These are phyloP conservation scores for Campylorhamphus procurvoides DNA, from an alignment of 2,113 vertebrate species.

Conservation along the genomic window DNA sequence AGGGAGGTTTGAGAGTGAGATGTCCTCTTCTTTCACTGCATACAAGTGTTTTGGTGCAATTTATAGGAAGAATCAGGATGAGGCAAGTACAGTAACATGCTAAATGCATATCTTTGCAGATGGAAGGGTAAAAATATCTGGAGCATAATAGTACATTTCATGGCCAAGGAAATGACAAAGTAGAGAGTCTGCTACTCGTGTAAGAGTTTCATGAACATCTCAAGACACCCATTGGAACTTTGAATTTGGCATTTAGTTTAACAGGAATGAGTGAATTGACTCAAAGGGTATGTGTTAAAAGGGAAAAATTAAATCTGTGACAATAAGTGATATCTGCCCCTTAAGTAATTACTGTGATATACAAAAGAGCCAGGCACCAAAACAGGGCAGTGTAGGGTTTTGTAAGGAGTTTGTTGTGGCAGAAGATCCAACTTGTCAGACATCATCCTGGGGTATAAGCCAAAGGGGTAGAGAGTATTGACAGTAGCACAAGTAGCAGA, in stretches of 20 bases:
- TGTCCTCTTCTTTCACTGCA: not conserved
- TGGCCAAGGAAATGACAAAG: not conserved
- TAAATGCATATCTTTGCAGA: not conserved
- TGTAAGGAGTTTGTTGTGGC: not conserved
- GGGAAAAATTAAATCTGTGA: not conserved
- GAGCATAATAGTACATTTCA: not conserved
- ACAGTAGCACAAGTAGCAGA: not conserved
- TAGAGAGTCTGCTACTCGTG: not conserved
- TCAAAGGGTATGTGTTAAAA: not conserved
- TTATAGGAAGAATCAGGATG: not conserved
- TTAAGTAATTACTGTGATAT: not conserved
- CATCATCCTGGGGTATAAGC: not conserved
- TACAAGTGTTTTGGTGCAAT: not conserved
- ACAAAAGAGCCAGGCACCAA: not conserved
- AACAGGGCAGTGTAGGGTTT: not conserved
- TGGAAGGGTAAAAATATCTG: not conserved
- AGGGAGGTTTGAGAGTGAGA: not conserved
- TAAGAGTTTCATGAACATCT: not conserved
- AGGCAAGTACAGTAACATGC: not conserved
- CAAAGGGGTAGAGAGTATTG: not conserved
- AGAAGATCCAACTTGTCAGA: not conserved
- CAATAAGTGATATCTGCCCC: not conserved
- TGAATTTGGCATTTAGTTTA: not conserved
- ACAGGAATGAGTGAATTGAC: not conserved
- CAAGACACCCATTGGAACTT: not conserved